Evolutionary conservation across 2,797 vertebrate species (phyloP).

Genomic region (Chromobotia macracanthus): DNA sequence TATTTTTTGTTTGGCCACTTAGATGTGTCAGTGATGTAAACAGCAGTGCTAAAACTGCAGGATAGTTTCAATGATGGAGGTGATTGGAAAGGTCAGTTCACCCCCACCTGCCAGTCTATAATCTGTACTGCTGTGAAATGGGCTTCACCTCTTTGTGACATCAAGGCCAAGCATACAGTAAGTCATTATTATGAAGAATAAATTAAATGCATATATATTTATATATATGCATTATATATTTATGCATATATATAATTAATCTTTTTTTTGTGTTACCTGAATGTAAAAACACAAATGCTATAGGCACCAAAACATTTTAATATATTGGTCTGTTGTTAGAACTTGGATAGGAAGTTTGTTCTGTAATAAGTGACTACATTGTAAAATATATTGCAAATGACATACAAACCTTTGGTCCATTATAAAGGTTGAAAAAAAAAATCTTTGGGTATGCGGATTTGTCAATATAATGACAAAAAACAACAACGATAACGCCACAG

Average conservation of each 20-base stretch:
- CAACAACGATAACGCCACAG: background rate
- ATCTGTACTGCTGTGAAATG: constrained; percentile 10
- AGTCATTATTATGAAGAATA: background rate
- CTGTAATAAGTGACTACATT: too few species aligned
- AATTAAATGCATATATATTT: background rate
- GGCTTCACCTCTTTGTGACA: background rate
- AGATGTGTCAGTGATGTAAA: constrained; percentile 10
- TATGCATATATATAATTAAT: too few species aligned
- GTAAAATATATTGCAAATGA: too few species aligned
- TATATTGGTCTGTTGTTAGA: background rate
- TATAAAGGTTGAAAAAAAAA: background rate
- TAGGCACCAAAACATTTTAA: too few species aligned
- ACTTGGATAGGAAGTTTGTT: too few species aligned
- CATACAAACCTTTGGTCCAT: background rate
- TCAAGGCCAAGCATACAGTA: background rate
- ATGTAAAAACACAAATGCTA: background rate
- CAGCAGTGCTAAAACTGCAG: constrained; percentile 7
- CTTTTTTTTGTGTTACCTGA: background rate
- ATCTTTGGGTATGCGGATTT: background rate
- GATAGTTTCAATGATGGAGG: constrained; percentile 10
- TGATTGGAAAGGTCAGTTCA: constrained; percentile 31
- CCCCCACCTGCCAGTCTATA: constrained; percentile 16
- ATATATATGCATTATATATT: too few species aligned
- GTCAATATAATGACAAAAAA: background rate
- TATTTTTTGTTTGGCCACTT: constrained; percentile 18